Evolutionary conservation across 2,113 vertebrate genomes (phyloP).

Genomic region (Etheostoma spectabile): DNA sequence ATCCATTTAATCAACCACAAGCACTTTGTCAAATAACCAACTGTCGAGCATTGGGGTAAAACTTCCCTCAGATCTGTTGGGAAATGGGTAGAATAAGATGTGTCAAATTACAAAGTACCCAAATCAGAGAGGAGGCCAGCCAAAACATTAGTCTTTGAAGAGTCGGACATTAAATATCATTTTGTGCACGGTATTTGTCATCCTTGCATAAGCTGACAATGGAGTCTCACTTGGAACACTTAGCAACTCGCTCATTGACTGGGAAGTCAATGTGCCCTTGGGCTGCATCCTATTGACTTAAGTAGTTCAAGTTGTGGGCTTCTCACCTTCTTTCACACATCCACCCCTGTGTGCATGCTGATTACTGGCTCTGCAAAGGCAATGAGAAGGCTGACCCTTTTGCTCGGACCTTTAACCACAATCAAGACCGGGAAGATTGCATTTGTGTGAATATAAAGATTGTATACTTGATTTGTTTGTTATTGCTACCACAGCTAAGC

Average conservation of each 20-base stretch:
- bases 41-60: constrained; percentile 57
- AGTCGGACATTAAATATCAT: constrained; percentile 61
- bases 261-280: constrained; percentile 72
- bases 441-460: constrained; percentile 26
- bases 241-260: constrained; percentile 59
- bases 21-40: constrained; percentile 69
- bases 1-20: constrained; percentile 80
- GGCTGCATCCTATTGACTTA: constrained; percentile 69
- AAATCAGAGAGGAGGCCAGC: constrained; percentile 38
- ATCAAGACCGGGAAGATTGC: background rate
- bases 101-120: constrained; percentile 48
- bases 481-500: background rate
- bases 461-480: background rate
- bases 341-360: constrained; percentile 31
- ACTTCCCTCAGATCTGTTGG: constrained; percentile 64
- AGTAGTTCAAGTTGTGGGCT: constrained; percentile 46
- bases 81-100: constrained; percentile 44
- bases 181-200: constrained; percentile 51
- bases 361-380: constrained; percentile 38
- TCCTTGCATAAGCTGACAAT: constrained; percentile 33
- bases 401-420: constrained; percentile 30
- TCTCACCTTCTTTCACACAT: constrained; percentile 44
- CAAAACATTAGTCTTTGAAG: constrained; percentile 47
- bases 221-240: constrained; percentile 37
- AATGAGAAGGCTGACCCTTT: constrained; percentile 35